Conservation (phyloP, 2,797 vertebrate species). For the Ficedula albicollis region DNA sequence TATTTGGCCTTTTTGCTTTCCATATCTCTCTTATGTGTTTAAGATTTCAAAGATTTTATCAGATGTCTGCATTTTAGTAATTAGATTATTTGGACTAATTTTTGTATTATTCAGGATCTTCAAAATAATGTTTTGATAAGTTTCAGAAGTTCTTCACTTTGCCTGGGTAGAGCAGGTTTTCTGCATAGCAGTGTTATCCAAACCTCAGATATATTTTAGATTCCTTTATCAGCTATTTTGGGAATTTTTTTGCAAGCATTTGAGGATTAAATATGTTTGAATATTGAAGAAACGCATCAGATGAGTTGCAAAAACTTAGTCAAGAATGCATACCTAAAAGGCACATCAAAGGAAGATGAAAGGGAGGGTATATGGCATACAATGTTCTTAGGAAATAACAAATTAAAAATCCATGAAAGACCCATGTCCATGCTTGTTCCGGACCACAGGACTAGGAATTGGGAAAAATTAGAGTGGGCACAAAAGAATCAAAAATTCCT, state of each 20-base stretch:
- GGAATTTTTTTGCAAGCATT: neutral
- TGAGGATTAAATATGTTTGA: neutral
- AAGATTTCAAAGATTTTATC: neutral
- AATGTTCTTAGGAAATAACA: neutral
- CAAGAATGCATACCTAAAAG: neutral
- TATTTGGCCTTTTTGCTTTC: neutral
- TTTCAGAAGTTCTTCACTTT: neutral
- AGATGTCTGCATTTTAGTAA: neutral
- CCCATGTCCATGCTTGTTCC: neutral
- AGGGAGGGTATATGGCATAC: neutral
- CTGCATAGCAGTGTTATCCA: neutral
- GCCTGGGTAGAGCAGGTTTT: neutral
- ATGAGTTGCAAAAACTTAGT: neutral
- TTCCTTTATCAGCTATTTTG: neutral
- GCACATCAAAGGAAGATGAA: neutral
- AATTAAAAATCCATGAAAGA: neutral
- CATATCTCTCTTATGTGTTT: neutral
- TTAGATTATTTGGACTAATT: neutral
- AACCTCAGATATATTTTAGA: neutral
- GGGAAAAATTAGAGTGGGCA: neutral
- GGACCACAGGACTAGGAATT: neutral
- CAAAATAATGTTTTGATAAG: neutral
- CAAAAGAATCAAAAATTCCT: neutral
- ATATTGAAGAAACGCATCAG: neutral
- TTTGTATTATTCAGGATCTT: neutral